Evolutionary conservation across 2,113 vertebrate species (phyloP).

Genomic region (Seriola aureovittata): DNA sequence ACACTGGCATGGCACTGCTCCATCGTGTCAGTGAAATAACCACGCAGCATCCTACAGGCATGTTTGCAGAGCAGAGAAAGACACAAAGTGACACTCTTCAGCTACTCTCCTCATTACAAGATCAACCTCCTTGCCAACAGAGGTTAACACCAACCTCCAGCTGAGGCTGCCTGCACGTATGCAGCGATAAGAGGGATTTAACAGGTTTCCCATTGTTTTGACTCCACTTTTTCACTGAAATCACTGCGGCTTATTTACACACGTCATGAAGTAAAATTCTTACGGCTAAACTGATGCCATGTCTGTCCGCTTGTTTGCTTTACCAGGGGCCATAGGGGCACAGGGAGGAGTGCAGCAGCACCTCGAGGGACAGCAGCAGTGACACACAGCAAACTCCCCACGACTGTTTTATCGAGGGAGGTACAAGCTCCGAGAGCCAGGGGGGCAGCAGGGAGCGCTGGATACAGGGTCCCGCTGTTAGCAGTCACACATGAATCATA

Average conservation of each 20-base stretch:
- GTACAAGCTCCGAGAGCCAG: conserved; percentile 87
- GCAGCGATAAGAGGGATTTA: conserved; percentile 47
- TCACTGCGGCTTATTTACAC: conserved; percentile 12
- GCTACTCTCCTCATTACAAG: conserved; percentile 43
- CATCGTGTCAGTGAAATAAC: conserved; percentile 46
- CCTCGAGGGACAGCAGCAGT: conserved; percentile 88
- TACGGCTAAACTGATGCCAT: conserved; percentile 15
- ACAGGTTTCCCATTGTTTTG: conserved; percentile 28
- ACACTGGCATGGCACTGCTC: conserved; percentile 12
- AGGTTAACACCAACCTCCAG: conserved; percentile 47
- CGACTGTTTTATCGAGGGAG: conserved; percentile 87
- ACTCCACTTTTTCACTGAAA: conserved; percentile 30
- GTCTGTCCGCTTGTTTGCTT: conserved; percentile 48
- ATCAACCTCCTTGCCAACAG: conserved; percentile 39
- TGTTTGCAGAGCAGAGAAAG: conserved; percentile 43
- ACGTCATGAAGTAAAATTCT: conserved; percentile 8
- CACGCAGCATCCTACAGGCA: conserved; percentile 44
- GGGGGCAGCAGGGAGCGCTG: conserved; percentile 84
- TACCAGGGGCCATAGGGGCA: conserved; percentile 90
- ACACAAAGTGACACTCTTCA: conserved; percentile 58
- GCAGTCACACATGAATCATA: conserved; percentile 90
- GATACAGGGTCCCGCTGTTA: conserved; percentile 89
- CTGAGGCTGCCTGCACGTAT: conserved; percentile 31
- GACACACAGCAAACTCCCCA: conserved; percentile 86
- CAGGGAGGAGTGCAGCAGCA: conserved; percentile 90